Evolutionary conservation across 2,888 invertebrate species (phyloP).

Genomic region (Zygothrica quintamaculata): DNA sequence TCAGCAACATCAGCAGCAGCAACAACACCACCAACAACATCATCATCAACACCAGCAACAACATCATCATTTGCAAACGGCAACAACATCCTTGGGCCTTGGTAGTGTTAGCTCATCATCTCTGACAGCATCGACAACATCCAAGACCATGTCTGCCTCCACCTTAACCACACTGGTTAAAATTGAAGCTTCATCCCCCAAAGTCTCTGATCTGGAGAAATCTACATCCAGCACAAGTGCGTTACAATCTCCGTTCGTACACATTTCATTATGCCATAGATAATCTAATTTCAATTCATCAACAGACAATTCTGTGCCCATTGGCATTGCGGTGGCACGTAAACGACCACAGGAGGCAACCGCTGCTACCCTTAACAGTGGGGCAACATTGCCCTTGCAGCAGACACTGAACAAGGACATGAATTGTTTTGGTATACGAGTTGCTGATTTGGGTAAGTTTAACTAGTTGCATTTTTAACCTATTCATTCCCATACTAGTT

Average conservation of each 20-base stretch:
- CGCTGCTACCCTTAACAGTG: constrained; percentile 59
- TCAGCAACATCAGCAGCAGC: constrained; percentile 69
- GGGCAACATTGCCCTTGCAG: constrained; percentile 75
- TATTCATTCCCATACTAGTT: too few species aligned
- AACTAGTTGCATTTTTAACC: not conserved
- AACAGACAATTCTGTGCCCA: constrained; percentile 88
- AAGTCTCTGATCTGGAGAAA: constrained; percentile 82
- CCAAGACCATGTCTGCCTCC: constrained; percentile 82
- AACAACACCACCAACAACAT: constrained; percentile 44
- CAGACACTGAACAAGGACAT: constrained; percentile 83
- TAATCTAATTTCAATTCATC: not conserved
- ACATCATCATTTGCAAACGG: constrained; percentile 62
- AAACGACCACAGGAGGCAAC: constrained; percentile 86
- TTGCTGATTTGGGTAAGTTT: constrained; percentile 84
- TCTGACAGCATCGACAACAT: constrained; percentile 71
- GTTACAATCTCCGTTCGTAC: constrained; percentile 29
- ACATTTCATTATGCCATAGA: not conserved
- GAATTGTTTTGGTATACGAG: constrained; percentile 84
- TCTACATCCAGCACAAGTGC: constrained; percentile 69
- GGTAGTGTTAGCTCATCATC: constrained; percentile 68
- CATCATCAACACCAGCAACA: constrained; percentile 56
- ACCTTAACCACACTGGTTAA: constrained; percentile 83
- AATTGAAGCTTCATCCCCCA: constrained; percentile 84
- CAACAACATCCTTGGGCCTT: constrained; percentile 57
- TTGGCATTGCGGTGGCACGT: constrained; percentile 93